A percentile compares a stretch with the other conserved stretches of the same genome.
Evolutionary conservation across 2,113 vertebrate species (phyloP).

Genomic region (Orientallactaga bullata): DNA sequence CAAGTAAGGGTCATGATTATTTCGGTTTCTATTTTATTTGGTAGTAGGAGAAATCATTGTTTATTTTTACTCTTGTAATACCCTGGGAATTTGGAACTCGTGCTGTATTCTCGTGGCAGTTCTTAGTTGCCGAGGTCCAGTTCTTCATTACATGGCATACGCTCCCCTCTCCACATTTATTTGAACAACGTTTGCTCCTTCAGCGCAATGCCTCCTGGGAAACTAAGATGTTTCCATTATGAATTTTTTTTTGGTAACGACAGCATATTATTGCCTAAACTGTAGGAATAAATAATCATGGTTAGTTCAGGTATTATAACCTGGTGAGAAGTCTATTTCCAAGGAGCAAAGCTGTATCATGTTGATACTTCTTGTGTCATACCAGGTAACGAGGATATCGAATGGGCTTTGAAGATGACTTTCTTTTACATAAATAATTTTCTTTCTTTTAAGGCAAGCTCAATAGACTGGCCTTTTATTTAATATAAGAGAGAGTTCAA

Average conservation of each 20-base stretch:
- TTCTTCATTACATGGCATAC: not conserved
- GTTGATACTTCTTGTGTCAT: conserved; percentile 48
- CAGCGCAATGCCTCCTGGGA: not conserved
- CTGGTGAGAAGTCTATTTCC: conserved; percentile 7
- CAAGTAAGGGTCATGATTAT: not conserved
- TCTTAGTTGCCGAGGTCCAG: not conserved
- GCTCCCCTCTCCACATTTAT: conserved; percentile 3
- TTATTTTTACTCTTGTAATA: conserved; percentile 6
- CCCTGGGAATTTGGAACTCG: not conserved
- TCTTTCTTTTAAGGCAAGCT: no score
- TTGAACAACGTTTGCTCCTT: not conserved
- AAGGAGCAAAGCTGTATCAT: not conserved
- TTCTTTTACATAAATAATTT: not conserved
- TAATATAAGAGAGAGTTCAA: no score
- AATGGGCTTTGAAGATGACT: conserved; percentile 21
- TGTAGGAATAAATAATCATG: conserved; percentile 4
- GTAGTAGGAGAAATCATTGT: not conserved
- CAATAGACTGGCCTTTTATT: no score
- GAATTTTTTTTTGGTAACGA: conserved; percentile 13
- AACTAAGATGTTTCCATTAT: not conserved
- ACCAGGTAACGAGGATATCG: conserved; percentile 43
- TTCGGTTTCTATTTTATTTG: not conserved
- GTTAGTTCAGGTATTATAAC: conserved; percentile 42
- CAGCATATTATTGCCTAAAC: not conserved
- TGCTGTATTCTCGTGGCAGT: not conserved